phyloP scores from a whole-genome alignment of 2,113 vertebrate genomes.

The Arothron firmamentum region DNA sequence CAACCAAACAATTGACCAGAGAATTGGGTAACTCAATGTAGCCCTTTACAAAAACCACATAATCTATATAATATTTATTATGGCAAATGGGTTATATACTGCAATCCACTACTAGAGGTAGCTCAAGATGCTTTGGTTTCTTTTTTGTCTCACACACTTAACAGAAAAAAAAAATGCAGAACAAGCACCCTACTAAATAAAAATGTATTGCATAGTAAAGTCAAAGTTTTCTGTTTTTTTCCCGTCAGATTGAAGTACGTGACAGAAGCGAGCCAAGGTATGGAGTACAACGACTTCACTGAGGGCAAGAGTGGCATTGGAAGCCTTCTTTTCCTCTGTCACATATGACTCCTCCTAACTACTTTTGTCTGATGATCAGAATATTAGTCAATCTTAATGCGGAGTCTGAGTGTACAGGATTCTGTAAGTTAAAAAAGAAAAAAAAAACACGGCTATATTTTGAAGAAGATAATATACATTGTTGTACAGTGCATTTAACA shows the following conservation, averaged over 20 bases:
- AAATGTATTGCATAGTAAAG: not conserved
- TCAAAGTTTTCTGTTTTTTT: slow-evolving; percentile 4
- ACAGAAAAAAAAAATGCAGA: not conserved
- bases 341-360: not conserved
- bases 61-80: no score
- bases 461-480: slow-evolving; percentile 42
- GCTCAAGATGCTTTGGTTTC: no score
- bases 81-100: no score
- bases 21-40: no score
- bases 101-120: no score
- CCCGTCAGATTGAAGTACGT: slow-evolving; percentile 68
- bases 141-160: no score
- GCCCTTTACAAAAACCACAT: no score
- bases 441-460: slow-evolving; percentile 66
- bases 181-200: not conserved
- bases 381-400: slow-evolving; percentile 58
- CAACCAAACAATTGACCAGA: no score
- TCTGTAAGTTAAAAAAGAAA: slow-evolving; percentile 45
- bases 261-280: slow-evolving; percentile 70
- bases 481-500: slow-evolving; percentile 67
- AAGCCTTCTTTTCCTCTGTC: slow-evolving; percentile 14
- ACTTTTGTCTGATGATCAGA: slow-evolving; percentile 51
- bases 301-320: slow-evolving; percentile 42
- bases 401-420: slow-evolving; percentile 64
- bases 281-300: slow-evolving; percentile 69